Conservation (phyloP, 2,888 invertebrate species). For the Entomobrya proxima region DNA sequence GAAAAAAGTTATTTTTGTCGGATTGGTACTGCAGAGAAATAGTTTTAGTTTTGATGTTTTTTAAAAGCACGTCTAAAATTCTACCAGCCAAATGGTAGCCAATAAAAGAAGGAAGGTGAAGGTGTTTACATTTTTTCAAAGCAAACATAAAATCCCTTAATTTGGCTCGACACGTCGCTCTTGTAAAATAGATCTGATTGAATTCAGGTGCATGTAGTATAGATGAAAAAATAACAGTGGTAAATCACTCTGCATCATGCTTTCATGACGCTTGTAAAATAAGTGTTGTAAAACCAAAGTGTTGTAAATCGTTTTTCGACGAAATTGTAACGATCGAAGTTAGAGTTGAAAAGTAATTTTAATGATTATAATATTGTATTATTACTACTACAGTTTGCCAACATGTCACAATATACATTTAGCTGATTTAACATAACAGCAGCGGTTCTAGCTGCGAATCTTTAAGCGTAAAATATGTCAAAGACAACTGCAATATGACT, state of each 20-base stretch:
- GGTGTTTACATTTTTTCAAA: not conserved
- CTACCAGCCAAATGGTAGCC: not conserved
- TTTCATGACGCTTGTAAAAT: slow-evolving; percentile 14
- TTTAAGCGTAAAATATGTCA: no score
- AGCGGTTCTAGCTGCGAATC: not conserved
- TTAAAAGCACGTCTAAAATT: not conserved
- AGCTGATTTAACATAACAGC: not conserved
- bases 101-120: not conserved
- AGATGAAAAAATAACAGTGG: not conserved
- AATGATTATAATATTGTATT: not conserved
- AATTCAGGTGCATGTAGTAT: not conserved
- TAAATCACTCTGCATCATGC: slow-evolving; percentile 42
- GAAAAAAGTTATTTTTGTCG: slow-evolving; percentile 28
- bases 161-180: not conserved
- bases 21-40: not conserved
- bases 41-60: not conserved
- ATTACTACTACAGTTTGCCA: slow-evolving; percentile 5
- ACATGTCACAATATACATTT: slow-evolving; percentile 38
- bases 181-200: not conserved
- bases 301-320: slow-evolving; percentile 14
- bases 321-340: slow-evolving; percentile 50
- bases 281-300: not conserved
- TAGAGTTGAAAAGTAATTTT: slow-evolving; percentile 4
- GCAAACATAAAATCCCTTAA: not conserved
- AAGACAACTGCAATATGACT: no score